Base-by-base conservation (phyloP, 2,113 vertebrate genomes). In the Notiomystis cincta region DNA sequence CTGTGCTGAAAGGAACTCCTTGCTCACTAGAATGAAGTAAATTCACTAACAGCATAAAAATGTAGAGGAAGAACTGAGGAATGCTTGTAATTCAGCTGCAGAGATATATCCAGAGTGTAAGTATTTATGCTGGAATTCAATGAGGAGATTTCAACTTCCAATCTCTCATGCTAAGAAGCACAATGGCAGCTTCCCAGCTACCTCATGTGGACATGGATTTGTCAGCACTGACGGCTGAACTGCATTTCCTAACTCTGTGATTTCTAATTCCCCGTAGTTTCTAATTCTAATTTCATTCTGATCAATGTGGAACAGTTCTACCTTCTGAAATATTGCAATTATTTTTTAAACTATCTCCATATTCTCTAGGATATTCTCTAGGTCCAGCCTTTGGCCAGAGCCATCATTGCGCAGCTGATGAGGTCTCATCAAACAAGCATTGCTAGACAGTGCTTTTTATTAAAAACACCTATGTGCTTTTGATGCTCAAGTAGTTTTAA, bases 81-180 rank as follows among this genome's bases (percentile, higher is more conserved):
- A 76, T 67, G 16, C 9, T 85, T 86, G 67, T 67, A n/a, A 78
- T 51, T n/a, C 40, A 56, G 56, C 22, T 79, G 56, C 69, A 92
- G 40, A 51, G 84, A 64, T 64, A 38, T 38, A 75, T 37, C 8
- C n/a, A 44, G 12, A 82, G 12, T 44, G 27, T 88, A 78, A 87
- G 40, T 73, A 60, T 78, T 95, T 90, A 44, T 66, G 42, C 8
- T 89, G 57, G 57, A 82, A 85, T 93, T 75, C 69, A 45, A 76
- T 57, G 21, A 89, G 42, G 35, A 93, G 20, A 60, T 75, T 94
- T 66, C 60, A 81, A 2, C 12, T 67, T 71, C 19, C 40, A 53
- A 0, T 60, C n/a, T 73, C 88, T 28, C 73, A 71, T 47, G 50
- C n/a, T 70, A 45, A 79, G 51, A 60, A 65, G 18, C 33, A 38